Conservation (phyloP, 2,113 vertebrate genomes). For the Rattus rattus region DNA sequence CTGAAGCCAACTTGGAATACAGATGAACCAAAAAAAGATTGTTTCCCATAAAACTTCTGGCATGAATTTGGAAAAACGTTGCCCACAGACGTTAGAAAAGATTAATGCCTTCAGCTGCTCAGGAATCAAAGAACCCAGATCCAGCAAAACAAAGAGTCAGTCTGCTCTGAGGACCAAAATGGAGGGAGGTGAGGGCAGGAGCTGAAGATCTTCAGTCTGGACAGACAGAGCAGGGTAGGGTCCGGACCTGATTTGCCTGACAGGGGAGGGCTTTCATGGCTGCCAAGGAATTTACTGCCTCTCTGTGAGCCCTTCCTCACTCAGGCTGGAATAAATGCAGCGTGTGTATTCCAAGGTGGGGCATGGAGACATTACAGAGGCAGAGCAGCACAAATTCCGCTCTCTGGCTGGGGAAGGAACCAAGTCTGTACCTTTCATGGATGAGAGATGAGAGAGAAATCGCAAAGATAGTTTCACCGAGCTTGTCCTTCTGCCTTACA, state of each 20-base stretch:
- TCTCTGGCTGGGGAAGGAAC: background rate
- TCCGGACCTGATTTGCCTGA: too few relatives aligned
- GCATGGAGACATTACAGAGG: background rate
- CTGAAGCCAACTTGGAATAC: background rate
- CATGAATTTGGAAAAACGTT: background rate
- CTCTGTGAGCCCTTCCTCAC: background rate
- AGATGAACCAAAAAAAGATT: background rate
- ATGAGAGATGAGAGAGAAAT: background rate
- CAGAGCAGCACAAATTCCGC: background rate
- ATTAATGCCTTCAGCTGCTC: background rate
- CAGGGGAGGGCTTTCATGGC: background rate
- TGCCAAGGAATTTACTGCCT: background rate
- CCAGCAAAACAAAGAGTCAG: background rate
- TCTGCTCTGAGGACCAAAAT: background rate
- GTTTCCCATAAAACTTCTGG: background rate
- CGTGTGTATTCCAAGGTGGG: background rate
- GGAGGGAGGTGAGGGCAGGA: background rate
- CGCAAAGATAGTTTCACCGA: background rate
- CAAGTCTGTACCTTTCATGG: background rate
- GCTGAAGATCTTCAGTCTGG: background rate
- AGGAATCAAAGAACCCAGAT: background rate
- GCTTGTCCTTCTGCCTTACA: background rate
- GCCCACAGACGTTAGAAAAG: background rate
- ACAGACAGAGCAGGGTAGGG: background rate
- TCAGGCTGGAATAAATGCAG: background rate